phyloP scores from a whole-genome alignment of 2,113 vertebrate genomes.

The Climacteris rufus region DNA sequence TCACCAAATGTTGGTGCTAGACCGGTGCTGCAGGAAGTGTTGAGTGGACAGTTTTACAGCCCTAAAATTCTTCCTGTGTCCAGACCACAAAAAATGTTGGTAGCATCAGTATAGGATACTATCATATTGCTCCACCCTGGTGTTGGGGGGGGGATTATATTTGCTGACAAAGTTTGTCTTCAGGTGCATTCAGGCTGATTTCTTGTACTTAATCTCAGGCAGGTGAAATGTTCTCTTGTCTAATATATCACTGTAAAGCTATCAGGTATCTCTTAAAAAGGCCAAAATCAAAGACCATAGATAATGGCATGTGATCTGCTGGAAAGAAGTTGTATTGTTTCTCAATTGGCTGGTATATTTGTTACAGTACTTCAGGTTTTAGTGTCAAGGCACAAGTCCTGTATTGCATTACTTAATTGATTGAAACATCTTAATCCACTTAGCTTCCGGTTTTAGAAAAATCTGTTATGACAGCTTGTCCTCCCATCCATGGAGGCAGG shows the following conservation, averaged over 20 bases:
- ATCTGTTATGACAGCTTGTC: not conserved
- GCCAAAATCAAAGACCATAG: not conserved
- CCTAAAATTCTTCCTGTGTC: not conserved
- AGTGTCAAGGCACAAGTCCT: not conserved
- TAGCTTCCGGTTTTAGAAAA: not conserved
- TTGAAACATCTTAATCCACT: not conserved
- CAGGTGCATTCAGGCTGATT: not conserved
- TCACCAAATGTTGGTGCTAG: not conserved
- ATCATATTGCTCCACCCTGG: not conserved
- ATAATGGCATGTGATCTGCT: not conserved
- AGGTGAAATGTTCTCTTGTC: not conserved
- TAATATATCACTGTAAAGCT: not conserved
- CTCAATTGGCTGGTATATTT: not conserved
- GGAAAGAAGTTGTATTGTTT: not conserved
- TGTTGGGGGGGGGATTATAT: not conserved
- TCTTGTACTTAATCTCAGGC: not conserved
- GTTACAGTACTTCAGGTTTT: not conserved
- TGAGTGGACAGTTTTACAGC: not conserved
- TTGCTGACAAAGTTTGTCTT: not conserved
- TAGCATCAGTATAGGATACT: not conserved
- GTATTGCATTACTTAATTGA: not conserved
- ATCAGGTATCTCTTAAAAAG: not conserved
- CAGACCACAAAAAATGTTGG: not conserved
- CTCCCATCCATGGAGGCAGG: not conserved
- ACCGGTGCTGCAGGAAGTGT: not conserved